Evolutionary conservation across 1,140 invertebrate genomes (phyloP), one percentile per base, ranked within the genome.

Genomic region (Saccostrea cuccullata): DNA sequence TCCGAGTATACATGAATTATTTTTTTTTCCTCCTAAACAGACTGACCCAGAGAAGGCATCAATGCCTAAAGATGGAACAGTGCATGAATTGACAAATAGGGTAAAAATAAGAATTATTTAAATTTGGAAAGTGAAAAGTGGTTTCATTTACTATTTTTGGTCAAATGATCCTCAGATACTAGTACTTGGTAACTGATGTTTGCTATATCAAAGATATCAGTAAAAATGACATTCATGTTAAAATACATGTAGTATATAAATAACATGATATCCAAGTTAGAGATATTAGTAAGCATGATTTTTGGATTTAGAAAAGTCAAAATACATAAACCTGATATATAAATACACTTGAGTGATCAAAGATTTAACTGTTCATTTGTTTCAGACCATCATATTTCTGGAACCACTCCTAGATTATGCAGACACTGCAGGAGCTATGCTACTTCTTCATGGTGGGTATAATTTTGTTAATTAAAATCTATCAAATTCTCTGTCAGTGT

Each of bases 81-180:
- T 99, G 36, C 98, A 99, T 94, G 98, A 99, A 95, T 95, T 98
- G 73, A 98, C 98, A 4, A 98, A 97, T 84, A 98, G 99, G 94
- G 98, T 98, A 85, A 96, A 13, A 77, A 30, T 36, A 77, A 47
- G 58, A 64, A 64, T 20, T 64, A 64, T 17, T 20, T 2, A 20
- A 20, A 17, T 64, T 6, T 64, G 58, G 20, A 64, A 20, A 64
- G n/a, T 20, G 13, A 20, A 17, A 60, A 60, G 58, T 60, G 8
- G 58, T 64, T 64, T 64, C 9, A 36, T 36, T 36, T 36, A 36
- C 30, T 36, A 36, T 47, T 47, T 47, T 47, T 47, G 9, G 5
- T 47, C 6, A 9, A 47, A 47, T 47, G 47, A 47, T 47, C 9
- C 6, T 47, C 9, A 47, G 47, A 47, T 47, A 8, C 6, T 47